Base-by-base conservation (phyloP, 2,113 vertebrate species). In the Microcebus ravelobensis region DNA sequence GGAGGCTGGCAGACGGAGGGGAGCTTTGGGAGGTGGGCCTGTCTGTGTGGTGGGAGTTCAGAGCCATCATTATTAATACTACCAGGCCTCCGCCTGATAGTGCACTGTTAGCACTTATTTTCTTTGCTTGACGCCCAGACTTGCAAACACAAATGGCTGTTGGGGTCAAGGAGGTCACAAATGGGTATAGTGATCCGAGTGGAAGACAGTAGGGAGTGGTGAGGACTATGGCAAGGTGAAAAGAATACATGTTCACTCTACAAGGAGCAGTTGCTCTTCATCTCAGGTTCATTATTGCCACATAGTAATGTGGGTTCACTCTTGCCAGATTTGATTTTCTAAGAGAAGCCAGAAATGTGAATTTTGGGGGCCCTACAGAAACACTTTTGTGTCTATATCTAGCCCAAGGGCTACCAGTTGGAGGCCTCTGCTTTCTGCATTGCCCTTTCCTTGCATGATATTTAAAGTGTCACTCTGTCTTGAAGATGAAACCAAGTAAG, bases 41-140 rank as follows among this genome's bases (percentile, higher is more conserved):
- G 13, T 42, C 45, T 45, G 34, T 34, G 63, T 8, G 13, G 27
- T 1, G 1, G 36, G 87, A 70, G 76, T 2, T 48, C 52, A 29
- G 83, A 65, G 77, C 39, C 0, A 13, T 48, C 15, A 25, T 31
- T 20, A 55, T 55, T 6, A 52, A 1, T 17, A 3, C 36, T 10
- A 3, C 13, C 11, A 57, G n/a, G 20, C n/a, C 15, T 52, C 42
- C 0, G 48, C 31, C 12, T 65, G 84, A 2, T 6, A 0, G 18
- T 0, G 2, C 18, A 3, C 23, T 18, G 0, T 15, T 10, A 14
- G 14, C 27, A 9, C 8, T 67, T 31, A 1, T 21, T 39, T 73
- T 82, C 85, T 57, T 83, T 31, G 45, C 48, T 6, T 11, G 59
- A 45, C 88, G 59, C 45, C 6, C 36, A 29, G 55, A 29, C 83